Evolutionary conservation across 2,888 invertebrate species (phyloP), one percentile per base, ranked within the genome.

Genomic region (Odontocolon sp.): DNA sequence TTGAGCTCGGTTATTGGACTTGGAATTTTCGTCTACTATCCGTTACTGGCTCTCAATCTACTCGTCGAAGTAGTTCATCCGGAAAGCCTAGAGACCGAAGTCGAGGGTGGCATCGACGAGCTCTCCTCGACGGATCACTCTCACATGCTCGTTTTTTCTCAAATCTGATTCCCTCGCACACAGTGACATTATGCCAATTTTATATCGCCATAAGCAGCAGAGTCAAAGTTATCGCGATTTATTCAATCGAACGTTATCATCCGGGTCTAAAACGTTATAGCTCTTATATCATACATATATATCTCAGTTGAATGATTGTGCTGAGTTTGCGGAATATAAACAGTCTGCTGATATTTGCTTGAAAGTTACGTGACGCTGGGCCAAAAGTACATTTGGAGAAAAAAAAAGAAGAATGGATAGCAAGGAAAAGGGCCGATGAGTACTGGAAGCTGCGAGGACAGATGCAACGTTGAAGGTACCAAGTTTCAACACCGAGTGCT

Each of bases 11-110:
- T 77, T 80, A 80, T 80, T 80, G 80, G 79, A 79, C 74, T 71
- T 57, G 64, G 70, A 80, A 80, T 80, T 80, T 80, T 75, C 77
- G 70, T 77, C 79, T 77, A 77, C 75, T 79, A 80, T 79, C 69
- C 80, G 42, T 72, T 57, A 67, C 63, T 64, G 50, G 47, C 28
- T 64, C 77, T 76, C 78, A 77, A 80, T 77, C 75, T 79, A 80
- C 75, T 77, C 74, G 74, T 52, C 72, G 70, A 36, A 64, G 70
- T 69, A 70, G 73, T 77, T 79, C 77, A 79, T 59, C 75, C 79
- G 67, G 76, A 73, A 75, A 70, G 70, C 76, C 77, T 70, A 64
- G 57, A 71, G 64, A 57, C 31, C 33, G 40, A 45, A 42, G 67
- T 67, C 67, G 67, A 36, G 31, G 54, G n/a, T 67, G 28, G 67